Base-by-base conservation (phyloP, 2,888 invertebrate species). In the Trachelus stipa region DNA sequence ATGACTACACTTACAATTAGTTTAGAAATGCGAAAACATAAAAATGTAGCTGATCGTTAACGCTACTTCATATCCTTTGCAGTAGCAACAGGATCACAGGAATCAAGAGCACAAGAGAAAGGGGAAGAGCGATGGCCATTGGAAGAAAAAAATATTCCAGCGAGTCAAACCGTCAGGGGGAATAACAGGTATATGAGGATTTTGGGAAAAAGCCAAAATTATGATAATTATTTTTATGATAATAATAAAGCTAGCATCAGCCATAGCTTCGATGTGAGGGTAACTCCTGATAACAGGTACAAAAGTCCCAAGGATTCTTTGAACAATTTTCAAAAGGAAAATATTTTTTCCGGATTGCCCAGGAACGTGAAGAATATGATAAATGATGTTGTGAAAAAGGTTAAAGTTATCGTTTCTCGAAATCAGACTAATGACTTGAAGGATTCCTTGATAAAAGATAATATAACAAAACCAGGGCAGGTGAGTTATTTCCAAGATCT, bases 181-280 rank as follows among this genome's bases (percentile, higher is more conserved):
- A 86, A 90, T 88, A 91, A 87, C 91, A 91, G 91, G 91, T 91
- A 91, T 85, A 90, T 85, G 84, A 84, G 86, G 85, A 86, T 84
- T 83, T 84, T 84, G 82, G 84, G 84, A 84, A 86, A 82, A 85
- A 83, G 77, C 87, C 86, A 82, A 84, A 82, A 87, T 81, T 83
- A 83, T 74, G 82, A 84, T 79, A 82, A 82, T 84, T 83, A 79
- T 76, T 77, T 81, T 82, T 84, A 86, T 78, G 83, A 33, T 71
- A 71, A 68, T 77, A 80, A 79, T 77, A 81, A 12, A 68, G 73
- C 34, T 34, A 69, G 81, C 76, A 40, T 71, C 69, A 37, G 76
- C 68, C 78, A 73, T 34, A 73, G 68, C 68, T 23, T 12, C 15
- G 73, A 78, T 2, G 80, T 33, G 73, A 40, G 11, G 68, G 23